Percentiles rank a stretch among this genome's conserved stretches.
Evolutionary conservation across 2,888 invertebrate genomes (phyloP).

Genomic region (Plebejus argus): DNA sequence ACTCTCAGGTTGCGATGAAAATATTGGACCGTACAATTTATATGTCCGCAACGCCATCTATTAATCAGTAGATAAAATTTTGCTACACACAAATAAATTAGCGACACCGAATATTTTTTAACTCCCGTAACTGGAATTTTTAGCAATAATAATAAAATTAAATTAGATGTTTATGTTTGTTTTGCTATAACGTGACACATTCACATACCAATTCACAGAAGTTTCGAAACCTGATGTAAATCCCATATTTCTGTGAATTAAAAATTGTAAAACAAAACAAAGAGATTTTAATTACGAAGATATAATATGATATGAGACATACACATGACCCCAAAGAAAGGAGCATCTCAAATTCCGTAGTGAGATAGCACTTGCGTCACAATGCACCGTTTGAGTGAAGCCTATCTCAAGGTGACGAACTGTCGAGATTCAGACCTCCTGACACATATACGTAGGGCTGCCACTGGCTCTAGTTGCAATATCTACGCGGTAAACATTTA

Average conservation of each 20-base stretch:
- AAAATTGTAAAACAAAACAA: neutral
- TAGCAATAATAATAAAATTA: too few species aligned
- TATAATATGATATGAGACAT: neutral
- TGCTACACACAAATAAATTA: too few species aligned
- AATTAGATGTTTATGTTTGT: too few species aligned
- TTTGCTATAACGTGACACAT: too few species aligned
- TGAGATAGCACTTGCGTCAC: conserved; percentile 5
- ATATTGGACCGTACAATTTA: conserved; percentile 49
- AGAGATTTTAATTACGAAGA: too few species aligned
- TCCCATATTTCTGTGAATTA: neutral
- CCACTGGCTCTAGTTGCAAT: neutral
- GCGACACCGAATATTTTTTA: too few species aligned
- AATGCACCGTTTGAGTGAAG: conserved; percentile 14
- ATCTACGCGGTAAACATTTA: too few species aligned
- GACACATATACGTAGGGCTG: conserved; percentile 25
- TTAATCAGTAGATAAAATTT: neutral
- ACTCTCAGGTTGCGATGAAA: too few species aligned
- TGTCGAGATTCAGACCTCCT: conserved; percentile 22
- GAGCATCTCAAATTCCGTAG: neutral
- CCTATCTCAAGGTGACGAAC: conserved; percentile 27
- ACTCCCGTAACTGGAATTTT: too few species aligned
- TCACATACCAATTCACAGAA: neutral
- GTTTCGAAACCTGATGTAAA: neutral
- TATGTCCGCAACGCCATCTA: neutral
- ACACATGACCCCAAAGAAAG: neutral